Conservation (phyloP, 2,797 vertebrate species). For the Antennarius maculatus region DNA sequence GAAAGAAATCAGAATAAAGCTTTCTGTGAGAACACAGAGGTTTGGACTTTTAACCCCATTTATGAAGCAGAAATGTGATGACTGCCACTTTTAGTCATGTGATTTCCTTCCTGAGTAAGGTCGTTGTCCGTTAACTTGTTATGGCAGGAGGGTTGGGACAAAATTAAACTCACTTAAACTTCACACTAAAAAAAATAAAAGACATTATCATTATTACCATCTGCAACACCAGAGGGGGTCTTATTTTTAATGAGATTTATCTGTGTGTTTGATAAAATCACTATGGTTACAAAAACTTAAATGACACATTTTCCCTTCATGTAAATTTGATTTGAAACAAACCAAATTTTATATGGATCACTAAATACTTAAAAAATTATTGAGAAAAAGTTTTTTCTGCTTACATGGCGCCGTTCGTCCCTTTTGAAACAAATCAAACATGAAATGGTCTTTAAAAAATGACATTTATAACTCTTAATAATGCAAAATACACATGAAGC, state of each 20-base stretch:
- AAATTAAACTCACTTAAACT: conserved; percentile 23
- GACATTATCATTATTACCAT: neutral
- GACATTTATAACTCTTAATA: neutral
- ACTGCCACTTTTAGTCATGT: conserved; percentile 38
- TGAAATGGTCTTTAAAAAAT: conserved; percentile 2
- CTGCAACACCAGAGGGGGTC: neutral
- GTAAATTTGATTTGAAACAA: conserved; percentile 6
- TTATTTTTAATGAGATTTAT: neutral
- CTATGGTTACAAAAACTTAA: conserved; percentile 13
- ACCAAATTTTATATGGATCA: neutral
- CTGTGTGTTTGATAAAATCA: conserved; percentile 15
- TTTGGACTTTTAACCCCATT: conserved; percentile 35
- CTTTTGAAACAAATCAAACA: conserved; percentile 22
- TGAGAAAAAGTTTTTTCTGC: conserved; percentile 20
- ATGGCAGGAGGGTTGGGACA: conserved; percentile 30
- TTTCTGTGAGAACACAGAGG: conserved; percentile 52
- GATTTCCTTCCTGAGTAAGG: conserved; percentile 71
- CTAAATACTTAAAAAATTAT: neutral
- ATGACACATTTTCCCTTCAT: conserved; percentile 33
- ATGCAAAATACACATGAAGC: neutral
- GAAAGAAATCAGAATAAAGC: conserved; percentile 49
- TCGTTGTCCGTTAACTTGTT: conserved; percentile 34
- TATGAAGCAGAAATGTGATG: conserved; percentile 21
- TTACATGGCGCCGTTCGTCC: conserved; percentile 30
- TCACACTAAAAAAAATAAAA: conserved; percentile 6